phyloP scores from a whole-genome alignment of 2,797 vertebrate genomes.

The Arnoldichthys spilopterus region DNA sequence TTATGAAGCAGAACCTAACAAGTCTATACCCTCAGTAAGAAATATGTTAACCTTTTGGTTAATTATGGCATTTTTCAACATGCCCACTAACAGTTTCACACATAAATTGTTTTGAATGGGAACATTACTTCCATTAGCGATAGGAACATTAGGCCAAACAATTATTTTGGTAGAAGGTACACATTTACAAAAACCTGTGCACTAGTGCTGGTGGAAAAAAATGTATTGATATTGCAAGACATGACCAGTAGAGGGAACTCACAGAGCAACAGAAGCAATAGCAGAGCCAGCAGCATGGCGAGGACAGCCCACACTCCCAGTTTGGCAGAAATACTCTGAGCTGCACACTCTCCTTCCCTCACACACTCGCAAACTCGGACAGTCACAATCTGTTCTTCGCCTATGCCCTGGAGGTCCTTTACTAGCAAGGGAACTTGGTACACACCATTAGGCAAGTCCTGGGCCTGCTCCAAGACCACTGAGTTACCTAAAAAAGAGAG shows the following conservation, averaged over 20 bases:
- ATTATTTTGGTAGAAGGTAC: no score
- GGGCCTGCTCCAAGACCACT: constrained; percentile 68
- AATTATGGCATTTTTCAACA: no score
- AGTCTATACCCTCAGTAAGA: no score
- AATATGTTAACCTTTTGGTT: no score
- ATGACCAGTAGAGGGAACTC: constrained; percentile 67
- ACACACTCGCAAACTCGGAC: constrained; percentile 79
- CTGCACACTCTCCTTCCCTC: constrained; percentile 53
- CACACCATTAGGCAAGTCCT: constrained; percentile 60
- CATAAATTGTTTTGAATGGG: no score
- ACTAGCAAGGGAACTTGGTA: constrained; percentile 77
- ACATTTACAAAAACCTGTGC: no score
- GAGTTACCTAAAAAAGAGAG: constrained; percentile 53
- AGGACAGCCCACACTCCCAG: constrained; percentile 85
- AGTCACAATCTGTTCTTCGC: constrained; percentile 52
- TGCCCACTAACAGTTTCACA: no score
- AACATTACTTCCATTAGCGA: no score
- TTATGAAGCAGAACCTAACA: no score
- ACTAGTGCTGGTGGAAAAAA: not conserved
- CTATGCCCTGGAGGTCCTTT: constrained; percentile 74
- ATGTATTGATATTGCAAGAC: not conserved
- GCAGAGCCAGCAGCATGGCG: constrained; percentile 81
- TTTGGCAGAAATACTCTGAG: not conserved
- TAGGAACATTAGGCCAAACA: no score
- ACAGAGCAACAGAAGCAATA: constrained; percentile 77